Evolutionary conservation across 1,140 invertebrate species (phyloP), one percentile per base, ranked within the genome.

Genomic region (Tetraneura akinire): DNA sequence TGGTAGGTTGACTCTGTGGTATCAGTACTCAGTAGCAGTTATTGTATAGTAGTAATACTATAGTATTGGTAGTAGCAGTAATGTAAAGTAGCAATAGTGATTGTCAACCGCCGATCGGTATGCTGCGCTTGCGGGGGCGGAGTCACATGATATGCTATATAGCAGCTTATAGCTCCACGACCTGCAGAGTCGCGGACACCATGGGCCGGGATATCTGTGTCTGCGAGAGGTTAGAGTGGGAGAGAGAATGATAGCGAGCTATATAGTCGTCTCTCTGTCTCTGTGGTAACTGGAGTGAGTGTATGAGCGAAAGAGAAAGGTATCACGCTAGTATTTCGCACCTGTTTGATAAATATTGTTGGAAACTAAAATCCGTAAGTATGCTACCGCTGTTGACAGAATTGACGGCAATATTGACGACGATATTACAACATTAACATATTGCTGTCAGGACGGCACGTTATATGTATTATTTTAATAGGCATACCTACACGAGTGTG

Each of bases 311-410:
- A 51, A 49, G 51, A 49, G 23, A 23, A 60, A 42, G 10, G 74
- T 45, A 78, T 55, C 55, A 47, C 74, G 74, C 26, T 78, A 37
- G 57, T 8, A 4, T 3, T 37, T 78, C 55, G 57, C 55, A 78
- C 74, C 74, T 78, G 74, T 78, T 78, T 47, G 74, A 78, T 78
- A 78, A 26, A 68, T 68, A 45, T 66, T 42, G 1, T 45, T 23
- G 13, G 13, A 23, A 47, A 47, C 23, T 47, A 14, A 68, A 68
- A 16, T 37, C 11, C n/a, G 21, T 68, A 14, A 47, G 23, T 45
- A n/a, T 37, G 8, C 32, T 37, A 8, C 32, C 32, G 32, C 32
- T 37, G 32, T 37, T 37, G 37, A 45, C 11, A 4, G 32, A 32
- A 68, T 16, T 21, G n/a, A 26, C 21, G 5, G 23, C 16, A 32